phyloP scores from a whole-genome alignment of 2,888 invertebrate genomes.

The Ormia ochracea region DNA sequence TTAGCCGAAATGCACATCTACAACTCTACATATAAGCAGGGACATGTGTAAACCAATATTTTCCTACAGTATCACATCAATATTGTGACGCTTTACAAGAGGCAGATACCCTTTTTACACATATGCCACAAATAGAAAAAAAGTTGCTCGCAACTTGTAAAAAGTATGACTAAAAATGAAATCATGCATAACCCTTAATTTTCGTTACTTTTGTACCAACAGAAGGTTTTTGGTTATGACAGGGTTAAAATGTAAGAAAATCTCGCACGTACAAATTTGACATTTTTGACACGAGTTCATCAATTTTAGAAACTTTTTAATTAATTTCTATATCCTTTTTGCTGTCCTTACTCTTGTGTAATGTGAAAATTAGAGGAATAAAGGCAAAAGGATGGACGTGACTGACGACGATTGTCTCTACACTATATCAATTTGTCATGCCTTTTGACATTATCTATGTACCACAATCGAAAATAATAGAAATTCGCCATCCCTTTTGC shows the following conservation, averaged over 20 bases:
- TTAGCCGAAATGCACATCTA: not conserved
- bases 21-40: slow-evolving; percentile 8
- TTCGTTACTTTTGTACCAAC: not conserved
- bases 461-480: not conserved
- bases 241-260: not conserved
- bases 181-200: slow-evolving; percentile 32
- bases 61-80: slow-evolving; percentile 40
- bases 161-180: not conserved
- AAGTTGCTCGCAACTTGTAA: not conserved
- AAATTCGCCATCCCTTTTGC: slow-evolving; percentile 54
- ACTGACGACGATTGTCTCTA: slow-evolving; percentile 47
- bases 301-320: slow-evolving; percentile 62
- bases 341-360: slow-evolving; percentile 1
- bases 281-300: slow-evolving; percentile 69
- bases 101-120: slow-evolving; percentile 12
- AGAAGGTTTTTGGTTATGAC: not conserved
- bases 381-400: not conserved
- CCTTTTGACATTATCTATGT: slow-evolving; percentile 53
- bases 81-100: slow-evolving; percentile 59
- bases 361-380: not conserved
- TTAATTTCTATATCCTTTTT: not conserved
- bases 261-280: slow-evolving; percentile 26
- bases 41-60: slow-evolving; percentile 38
- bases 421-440: slow-evolving; percentile 69
- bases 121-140: slow-evolving; percentile 12